phyloP scores from a whole-genome alignment of 2,113 vertebrate genomes.

The Aspidoscelis tigris region DNA sequence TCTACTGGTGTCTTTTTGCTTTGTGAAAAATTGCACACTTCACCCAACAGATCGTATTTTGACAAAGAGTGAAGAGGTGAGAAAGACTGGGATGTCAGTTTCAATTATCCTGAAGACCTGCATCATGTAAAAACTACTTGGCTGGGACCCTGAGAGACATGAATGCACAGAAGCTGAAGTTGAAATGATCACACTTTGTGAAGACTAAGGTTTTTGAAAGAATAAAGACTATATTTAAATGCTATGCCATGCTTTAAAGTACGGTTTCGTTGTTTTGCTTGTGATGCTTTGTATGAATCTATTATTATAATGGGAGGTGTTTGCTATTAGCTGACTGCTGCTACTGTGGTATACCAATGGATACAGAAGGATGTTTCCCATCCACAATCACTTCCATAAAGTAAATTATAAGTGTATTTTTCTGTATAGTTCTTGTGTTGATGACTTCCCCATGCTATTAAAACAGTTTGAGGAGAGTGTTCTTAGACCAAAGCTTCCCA shows the following conservation, averaged over 20 bases:
- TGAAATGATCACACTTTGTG: neutral
- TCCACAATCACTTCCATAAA: no score
- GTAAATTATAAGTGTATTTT: no score
- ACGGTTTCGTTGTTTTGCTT: neutral
- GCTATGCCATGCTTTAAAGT: neutral
- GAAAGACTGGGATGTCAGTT: neutral
- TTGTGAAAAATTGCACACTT: neutral
- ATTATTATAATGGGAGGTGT: no score
- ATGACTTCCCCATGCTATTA: neutral
- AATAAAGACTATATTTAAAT: neutral
- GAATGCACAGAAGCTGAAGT: neutral
- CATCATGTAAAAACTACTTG: neutral
- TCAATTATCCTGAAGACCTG: constrained; percentile 3
- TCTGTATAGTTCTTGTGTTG: no score
- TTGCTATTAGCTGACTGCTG: no score
- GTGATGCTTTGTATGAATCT: neutral
- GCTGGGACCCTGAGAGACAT: neutral
- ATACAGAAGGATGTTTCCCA: no score
- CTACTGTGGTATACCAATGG: no score
- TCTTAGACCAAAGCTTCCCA: neutral
- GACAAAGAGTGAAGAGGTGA: neutral
- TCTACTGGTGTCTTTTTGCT: constrained; percentile 7
- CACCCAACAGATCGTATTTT: neutral
- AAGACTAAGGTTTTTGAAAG: neutral
- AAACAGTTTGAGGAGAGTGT: neutral